Evolutionary conservation across 2,113 vertebrate species (phyloP).

Genomic region (Melanocharis versteri): DNA sequence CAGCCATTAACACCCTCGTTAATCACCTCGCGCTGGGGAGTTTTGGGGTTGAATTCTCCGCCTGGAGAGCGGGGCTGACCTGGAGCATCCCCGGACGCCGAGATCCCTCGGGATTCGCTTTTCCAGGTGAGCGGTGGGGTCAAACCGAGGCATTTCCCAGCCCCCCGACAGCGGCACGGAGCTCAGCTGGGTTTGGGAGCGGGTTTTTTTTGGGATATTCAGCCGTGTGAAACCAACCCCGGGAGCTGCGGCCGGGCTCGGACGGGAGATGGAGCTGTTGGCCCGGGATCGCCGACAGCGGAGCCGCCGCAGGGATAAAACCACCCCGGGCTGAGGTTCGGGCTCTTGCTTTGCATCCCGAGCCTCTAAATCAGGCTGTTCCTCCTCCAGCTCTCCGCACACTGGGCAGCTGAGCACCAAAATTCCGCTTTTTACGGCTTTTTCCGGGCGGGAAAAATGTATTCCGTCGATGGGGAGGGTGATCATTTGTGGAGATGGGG

Average conservation of each 20-base stretch:
- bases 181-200: neutral
- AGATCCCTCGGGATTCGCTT: rapidly evolving
- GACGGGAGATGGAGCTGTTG: constrained; percentile 33
- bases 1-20: rapidly evolving
- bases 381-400: neutral
- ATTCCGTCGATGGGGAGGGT: rapidly evolving
- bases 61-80: neutral
- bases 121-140: rapidly evolving
- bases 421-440: neutral
- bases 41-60: rapidly evolving
- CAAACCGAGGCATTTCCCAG: rapidly evolving
- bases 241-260: neutral
- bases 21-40: neutral
- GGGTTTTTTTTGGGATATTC: rapidly evolving
- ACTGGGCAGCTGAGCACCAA: rapidly evolving
- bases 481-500: neutral
- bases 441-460: neutral
- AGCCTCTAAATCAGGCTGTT: rapidly evolving
- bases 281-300: rapidly evolving
- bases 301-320: rapidly evolving
- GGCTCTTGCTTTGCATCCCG: rapidly evolving
- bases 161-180: neutral
- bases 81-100: rapidly evolving
- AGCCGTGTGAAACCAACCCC: rapidly evolving
- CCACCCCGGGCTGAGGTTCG: rapidly evolving